A percentile compares a stretch with the other conserved stretches of the same genome.
These are phyloP conservation scores for Hycleus phaleratus DNA, from an alignment of 1,140 invertebrate genomes.

Conservation along the genomic window DNA sequence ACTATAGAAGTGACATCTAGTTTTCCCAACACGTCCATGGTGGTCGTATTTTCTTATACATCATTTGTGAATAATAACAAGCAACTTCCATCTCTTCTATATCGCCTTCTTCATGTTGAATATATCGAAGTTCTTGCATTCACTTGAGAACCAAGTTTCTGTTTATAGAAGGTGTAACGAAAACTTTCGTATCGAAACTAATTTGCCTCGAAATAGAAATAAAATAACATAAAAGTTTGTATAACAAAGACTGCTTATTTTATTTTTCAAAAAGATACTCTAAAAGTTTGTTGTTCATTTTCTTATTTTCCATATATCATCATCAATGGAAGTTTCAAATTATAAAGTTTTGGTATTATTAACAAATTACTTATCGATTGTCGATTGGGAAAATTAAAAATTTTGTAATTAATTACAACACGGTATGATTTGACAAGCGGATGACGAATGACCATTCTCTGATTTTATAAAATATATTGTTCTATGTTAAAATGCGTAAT, in stretches of 20 bases:
- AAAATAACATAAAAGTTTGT: constrained; percentile 2
- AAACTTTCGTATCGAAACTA: constrained; percentile 4
- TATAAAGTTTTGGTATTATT: no score
- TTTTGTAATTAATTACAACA: no score
- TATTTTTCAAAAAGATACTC: not conserved
- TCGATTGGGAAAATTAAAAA: no score
- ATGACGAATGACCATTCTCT: no score
- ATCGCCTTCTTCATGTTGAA: not conserved
- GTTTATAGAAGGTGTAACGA: constrained; percentile 10
- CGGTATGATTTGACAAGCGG: no score
- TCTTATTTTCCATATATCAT: no score
- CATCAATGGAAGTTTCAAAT: no score
- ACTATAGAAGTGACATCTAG: constrained; percentile 11
- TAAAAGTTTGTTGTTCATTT: no score
- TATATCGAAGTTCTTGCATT: constrained; percentile 1
- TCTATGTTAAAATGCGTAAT: no score
- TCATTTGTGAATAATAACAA: constrained; percentile 24
- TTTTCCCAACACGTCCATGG: constrained; percentile 22
- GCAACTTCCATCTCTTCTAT: not conserved
- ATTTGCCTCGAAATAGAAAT: constrained; percentile 4
- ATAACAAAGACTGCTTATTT: not conserved
- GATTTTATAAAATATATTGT: no score
- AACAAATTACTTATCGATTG: no score
- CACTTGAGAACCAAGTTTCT: not conserved
- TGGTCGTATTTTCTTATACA: not conserved